Percentiles rank a stretch among this genome's conserved stretches.
phyloP scores from a whole-genome alignment of 2,113 vertebrate genomes.

The Scomber scombrus region DNA sequence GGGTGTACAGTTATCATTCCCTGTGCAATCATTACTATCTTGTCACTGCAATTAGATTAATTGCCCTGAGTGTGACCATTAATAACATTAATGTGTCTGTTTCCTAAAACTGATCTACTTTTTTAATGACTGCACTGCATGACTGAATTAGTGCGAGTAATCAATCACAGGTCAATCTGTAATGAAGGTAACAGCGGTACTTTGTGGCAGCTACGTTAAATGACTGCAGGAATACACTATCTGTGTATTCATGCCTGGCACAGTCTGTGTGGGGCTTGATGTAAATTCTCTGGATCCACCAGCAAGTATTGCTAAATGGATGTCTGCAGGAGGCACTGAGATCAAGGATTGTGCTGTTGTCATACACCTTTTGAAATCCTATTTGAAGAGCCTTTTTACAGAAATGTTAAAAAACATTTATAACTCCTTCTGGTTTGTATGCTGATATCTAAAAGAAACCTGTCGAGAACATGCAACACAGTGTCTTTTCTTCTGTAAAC shows the following conservation, averaged over 20 bases:
- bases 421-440: constrained; percentile 12
- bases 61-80: constrained; percentile 27
- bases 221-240: constrained; percentile 6
- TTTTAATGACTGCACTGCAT: constrained; percentile 50
- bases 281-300: background rate
- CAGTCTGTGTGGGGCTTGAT: background rate
- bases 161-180: constrained; percentile 45
- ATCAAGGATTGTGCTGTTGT: constrained; percentile 18
- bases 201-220: constrained; percentile 19
- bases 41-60: constrained; percentile 46
- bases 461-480: constrained; percentile 5
- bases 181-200: constrained; percentile 8
- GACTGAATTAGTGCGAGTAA: constrained; percentile 51
- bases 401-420: constrained; percentile 8
- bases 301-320: background rate
- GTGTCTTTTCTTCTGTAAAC: constrained; percentile 29
- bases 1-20: constrained; percentile 13
- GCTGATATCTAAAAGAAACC: constrained; percentile 15
- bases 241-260: background rate
- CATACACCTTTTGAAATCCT: constrained; percentile 6
- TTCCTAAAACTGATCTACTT: constrained; percentile 53
- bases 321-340: background rate
- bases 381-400: constrained; percentile 9
- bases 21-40: constrained; percentile 26
- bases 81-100: constrained; percentile 56